Conservation (phyloP, 2,797 vertebrate genomes). For the Sitta carolinensis region DNA sequence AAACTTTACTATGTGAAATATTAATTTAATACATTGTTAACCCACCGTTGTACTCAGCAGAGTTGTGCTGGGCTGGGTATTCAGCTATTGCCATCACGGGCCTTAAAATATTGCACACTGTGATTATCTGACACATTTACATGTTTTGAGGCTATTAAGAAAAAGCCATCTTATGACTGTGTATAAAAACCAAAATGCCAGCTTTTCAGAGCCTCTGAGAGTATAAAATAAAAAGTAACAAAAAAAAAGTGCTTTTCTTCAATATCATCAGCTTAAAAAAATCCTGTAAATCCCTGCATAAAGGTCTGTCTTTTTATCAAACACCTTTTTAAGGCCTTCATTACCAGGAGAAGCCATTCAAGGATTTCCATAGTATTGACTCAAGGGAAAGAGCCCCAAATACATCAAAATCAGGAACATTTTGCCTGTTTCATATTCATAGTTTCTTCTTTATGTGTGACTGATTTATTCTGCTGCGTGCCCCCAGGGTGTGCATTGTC, state of each 20-base stretch:
- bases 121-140: conserved; percentile 23
- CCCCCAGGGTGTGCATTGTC: conserved; percentile 59
- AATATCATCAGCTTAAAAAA: background rate
- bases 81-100: background rate
- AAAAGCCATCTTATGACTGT: background rate
- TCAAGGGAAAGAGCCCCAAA: conserved; percentile 37
- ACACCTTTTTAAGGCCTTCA: conserved; percentile 53
- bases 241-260: conserved; percentile 42
- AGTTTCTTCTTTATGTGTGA: conserved; percentile 59
- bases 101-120: background rate
- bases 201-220: background rate
- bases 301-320: conserved; percentile 46
- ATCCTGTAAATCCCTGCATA: conserved; percentile 28
- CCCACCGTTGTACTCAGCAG: background rate
- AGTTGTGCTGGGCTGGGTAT: background rate
- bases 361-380: conserved; percentile 51
- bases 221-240: conserved; percentile 50
- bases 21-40: conserved; percentile 3
- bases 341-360: conserved; percentile 33
- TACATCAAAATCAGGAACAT: conserved; percentile 27
- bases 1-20: conserved; percentile 23
- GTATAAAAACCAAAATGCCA: background rate
- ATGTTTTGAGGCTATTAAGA: conserved; percentile 24
- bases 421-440: conserved; percentile 61
- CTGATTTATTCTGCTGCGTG: conserved; percentile 50